phyloP scores from a whole-genome alignment of 2,113 vertebrate species.

The Platysternon megacephalum region DNA sequence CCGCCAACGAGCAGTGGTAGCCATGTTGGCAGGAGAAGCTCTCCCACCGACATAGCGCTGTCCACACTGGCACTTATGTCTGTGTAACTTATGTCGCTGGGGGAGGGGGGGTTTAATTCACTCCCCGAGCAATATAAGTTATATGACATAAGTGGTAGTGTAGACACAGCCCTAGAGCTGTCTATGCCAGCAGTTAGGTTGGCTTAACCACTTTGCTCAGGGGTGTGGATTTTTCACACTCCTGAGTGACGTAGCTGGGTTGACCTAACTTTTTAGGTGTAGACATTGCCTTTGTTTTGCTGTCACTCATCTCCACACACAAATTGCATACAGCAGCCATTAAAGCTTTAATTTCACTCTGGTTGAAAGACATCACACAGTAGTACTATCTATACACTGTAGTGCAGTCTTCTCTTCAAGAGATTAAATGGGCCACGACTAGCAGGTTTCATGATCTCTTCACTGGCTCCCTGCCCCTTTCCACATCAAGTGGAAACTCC shows the following conservation, averaged over 20 bases:
- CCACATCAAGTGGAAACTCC: neutral
- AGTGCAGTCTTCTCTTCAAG: neutral
- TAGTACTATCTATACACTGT: neutral
- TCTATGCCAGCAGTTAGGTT: neutral
- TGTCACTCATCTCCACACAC: neutral
- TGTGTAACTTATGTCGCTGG: no score
- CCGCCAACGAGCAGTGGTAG: no score
- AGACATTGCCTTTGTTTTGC: neutral
- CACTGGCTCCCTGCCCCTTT: neutral
- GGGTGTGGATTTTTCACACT: neutral
- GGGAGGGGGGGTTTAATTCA: no score
- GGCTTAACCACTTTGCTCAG: neutral
- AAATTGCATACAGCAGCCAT: neutral
- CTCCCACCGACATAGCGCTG: accelerated
- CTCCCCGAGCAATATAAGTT: no score
- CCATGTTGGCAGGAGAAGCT: no score
- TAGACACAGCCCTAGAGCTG: no score
- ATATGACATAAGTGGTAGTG: no score
- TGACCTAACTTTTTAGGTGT: neutral
- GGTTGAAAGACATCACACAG: neutral
- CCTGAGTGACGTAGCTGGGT: neutral
- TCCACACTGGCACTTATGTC: no score
- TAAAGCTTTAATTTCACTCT: neutral
- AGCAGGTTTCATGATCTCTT: neutral
- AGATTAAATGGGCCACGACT: neutral